Percentiles rank a stretch among this genome's conserved stretches.
Evolutionary conservation across 2,888 invertebrate species (phyloP).

Genomic region (Oscheius sp.): DNA sequence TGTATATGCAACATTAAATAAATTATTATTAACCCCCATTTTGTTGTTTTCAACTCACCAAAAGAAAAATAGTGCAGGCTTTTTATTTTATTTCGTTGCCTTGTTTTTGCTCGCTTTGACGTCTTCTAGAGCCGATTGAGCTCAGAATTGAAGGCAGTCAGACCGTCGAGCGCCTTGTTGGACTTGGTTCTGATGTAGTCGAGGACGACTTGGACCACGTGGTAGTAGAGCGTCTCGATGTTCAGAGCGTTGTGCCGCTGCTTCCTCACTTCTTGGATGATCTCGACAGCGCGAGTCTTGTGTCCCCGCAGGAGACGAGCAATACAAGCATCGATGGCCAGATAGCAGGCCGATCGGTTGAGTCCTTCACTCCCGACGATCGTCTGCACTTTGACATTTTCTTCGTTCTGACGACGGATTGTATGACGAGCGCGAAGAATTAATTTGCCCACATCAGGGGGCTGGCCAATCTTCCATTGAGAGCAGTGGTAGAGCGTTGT

Average conservation of each 20-base stretch:
- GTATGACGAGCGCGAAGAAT: too few relatives aligned
- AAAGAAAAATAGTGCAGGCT: too few relatives aligned
- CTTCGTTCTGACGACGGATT: neutral
- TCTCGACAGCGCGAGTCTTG: neutral
- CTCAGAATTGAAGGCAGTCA: too few relatives aligned
- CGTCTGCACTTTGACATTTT: neutral
- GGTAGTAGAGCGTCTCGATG: neutral
- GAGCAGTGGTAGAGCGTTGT: constrained; percentile 6
- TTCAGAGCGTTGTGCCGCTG: neutral
- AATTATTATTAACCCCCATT: too few relatives aligned
- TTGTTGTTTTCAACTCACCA: too few relatives aligned
- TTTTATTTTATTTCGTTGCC: too few relatives aligned
- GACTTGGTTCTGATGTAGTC: neutral
- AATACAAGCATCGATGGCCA: neutral
- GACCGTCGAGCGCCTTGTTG: too few relatives aligned
- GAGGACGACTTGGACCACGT: neutral
- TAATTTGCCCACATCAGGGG: neutral
- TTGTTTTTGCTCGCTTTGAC: too few relatives aligned
- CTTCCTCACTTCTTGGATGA: neutral
- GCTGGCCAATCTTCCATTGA: neutral
- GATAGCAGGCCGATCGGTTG: neutral
- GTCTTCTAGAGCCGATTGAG: too few relatives aligned
- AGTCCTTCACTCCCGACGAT: neutral
- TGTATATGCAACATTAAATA: too few relatives aligned
- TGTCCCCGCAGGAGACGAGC: neutral